These are phyloP conservation scores for Chaetogeoica ovagalla DNA, from an alignment of 2,888 invertebrate species.

Conservation along the genomic window DNA sequence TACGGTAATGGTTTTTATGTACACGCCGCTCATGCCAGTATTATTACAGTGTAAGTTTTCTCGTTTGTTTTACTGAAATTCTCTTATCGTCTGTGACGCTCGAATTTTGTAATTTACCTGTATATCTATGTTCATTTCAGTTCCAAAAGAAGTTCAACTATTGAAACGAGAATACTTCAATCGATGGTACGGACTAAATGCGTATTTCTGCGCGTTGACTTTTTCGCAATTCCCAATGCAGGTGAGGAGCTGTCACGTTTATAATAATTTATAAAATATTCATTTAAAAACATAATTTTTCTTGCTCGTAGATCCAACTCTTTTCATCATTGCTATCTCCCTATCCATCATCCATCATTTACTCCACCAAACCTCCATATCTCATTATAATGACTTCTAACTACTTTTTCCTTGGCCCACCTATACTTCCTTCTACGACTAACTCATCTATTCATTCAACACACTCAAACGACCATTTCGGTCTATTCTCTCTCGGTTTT, in stretches of 20 bases:
- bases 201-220: slow-evolving; percentile 76
- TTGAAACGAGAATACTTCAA: slow-evolving; percentile 83
- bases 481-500: no score
- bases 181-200: slow-evolving; percentile 78
- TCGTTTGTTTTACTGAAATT: background rate
- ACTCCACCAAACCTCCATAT: no score
- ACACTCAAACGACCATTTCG: no score
- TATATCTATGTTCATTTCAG: slow-evolving; percentile 62
- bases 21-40: slow-evolving; percentile 81
- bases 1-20: slow-evolving; percentile 76
- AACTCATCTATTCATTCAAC: no score
- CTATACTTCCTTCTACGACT: no score
- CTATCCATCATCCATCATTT: no score
- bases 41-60: slow-evolving; percentile 73
- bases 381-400: no score
- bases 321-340: no score
- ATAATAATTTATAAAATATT: background rate
- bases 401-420: no score
- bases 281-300: no score
- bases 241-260: slow-evolving; percentile 59
- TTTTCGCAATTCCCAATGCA: slow-evolving; percentile 74
- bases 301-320: no score
- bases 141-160: slow-evolving; percentile 76
- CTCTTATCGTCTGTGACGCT: background rate
- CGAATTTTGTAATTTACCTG: background rate